A percentile compares a stretch with the other conserved stretches of the same genome.
These are phyloP conservation scores for Periplaneta americana DNA, from an alignment of 1,140 invertebrate species.

Conservation along the genomic window DNA sequence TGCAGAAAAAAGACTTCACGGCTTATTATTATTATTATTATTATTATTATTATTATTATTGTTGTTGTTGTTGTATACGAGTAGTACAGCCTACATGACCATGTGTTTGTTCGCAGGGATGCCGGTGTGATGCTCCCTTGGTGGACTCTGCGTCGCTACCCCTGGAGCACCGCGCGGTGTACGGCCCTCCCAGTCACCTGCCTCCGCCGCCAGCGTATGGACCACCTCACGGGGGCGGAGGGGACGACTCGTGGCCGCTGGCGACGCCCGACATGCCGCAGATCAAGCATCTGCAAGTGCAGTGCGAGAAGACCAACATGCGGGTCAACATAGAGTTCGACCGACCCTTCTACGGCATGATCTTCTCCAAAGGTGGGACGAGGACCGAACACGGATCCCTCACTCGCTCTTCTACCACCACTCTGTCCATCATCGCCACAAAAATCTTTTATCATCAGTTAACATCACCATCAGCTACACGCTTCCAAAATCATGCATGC, in stretches of 20 bases:
- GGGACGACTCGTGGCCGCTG: slow-evolving; percentile 77
- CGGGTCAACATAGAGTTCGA: slow-evolving; percentile 92
- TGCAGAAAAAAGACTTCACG: background rate
- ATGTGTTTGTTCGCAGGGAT: too few species aligned
- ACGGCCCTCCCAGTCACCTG: slow-evolving; percentile 67
- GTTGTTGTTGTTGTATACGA: too few species aligned
- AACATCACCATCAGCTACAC: too few species aligned
- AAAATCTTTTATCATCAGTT: too few species aligned
- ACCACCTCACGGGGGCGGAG: slow-evolving; percentile 38
- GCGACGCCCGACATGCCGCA: slow-evolving; percentile 81
- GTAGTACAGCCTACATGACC: too few species aligned
- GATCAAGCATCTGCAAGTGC: slow-evolving; percentile 87
- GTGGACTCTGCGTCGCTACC: slow-evolving; percentile 74
- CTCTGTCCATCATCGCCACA: too few species aligned
- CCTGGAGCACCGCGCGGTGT: slow-evolving; percentile 68
- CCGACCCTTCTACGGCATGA: slow-evolving; percentile 91
- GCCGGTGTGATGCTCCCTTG: slow-evolving; percentile 57
- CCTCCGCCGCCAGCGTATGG: slow-evolving; percentile 49
- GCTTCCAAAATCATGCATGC: too few species aligned
- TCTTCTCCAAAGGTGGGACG: slow-evolving; percentile 74
- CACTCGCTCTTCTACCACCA: too few species aligned
- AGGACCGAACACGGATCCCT: too few species aligned
- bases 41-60: too few species aligned
- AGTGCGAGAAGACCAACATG: slow-evolving; percentile 95
- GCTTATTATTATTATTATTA: background rate